These are phyloP conservation scores for Ariopsis seemanni DNA, from an alignment of 2,113 vertebrate genomes.

Conservation along the genomic window DNA sequence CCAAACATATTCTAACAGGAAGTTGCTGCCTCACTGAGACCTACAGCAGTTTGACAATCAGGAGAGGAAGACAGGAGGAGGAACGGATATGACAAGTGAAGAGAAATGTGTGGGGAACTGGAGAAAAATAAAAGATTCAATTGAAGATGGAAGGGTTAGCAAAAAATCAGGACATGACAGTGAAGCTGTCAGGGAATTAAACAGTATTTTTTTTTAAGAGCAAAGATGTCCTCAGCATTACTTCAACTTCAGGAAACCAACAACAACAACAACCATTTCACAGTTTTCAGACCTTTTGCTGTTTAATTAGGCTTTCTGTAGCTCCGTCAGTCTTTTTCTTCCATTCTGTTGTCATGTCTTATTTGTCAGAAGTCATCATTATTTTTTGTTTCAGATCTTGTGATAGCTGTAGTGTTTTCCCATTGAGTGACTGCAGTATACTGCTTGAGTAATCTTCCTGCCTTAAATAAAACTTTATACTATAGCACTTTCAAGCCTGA, in stretches of 20 bases:
- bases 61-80: conserved; percentile 20
- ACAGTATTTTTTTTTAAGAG: background rate
- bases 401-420: background rate
- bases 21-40: conserved; percentile 34
- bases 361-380: background rate
- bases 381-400: background rate
- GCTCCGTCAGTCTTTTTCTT: background rate
- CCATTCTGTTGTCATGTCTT: background rate
- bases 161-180: background rate
- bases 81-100: conserved; percentile 39
- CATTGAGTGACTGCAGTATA: background rate
- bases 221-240: background rate
- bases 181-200: background rate
- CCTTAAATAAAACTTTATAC: background rate
- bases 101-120: conserved; percentile 20
- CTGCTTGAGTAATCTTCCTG: background rate
- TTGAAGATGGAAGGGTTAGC: conserved; percentile 14
- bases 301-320: background rate
- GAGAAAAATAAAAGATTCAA: conserved; percentile 24
- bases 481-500: background rate
- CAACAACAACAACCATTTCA: background rate
- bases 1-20: conserved; percentile 42
- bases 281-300: background rate
- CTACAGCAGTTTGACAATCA: conserved; percentile 41
- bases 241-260: background rate